Base-by-base conservation (phyloP, 2,888 invertebrate species). In the Tanypteryx hageni region DNA sequence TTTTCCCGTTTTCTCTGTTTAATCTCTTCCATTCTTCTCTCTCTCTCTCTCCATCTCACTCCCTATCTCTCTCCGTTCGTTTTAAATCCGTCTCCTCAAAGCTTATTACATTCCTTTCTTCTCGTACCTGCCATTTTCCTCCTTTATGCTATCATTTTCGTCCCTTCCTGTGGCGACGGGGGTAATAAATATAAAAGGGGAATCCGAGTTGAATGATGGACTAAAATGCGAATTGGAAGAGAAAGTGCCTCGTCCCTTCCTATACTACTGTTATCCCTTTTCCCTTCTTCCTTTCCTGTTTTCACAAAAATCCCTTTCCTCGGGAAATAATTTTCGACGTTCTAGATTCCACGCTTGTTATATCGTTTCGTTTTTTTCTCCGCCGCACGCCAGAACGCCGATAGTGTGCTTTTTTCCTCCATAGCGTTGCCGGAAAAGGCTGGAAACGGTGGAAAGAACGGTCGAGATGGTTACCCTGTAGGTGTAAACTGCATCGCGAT, bases 51-150 rank as follows among this genome's bases (percentile, higher is more conserved):
- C 22, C 22, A 22, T 76, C 22, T 10, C 27, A 8, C 27, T 22
- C 9, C 22, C 22, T 76, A 13, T 22, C 27, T 22, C 18, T 7
- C 22, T 76, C 27, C 44, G 44, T 44, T 44, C 44, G 44, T 44
- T 44, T 44, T 44, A 44, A 44, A 44, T 44, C 44, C 44, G 44
- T 14, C 76, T 13, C 18, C 27, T 76, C 68, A 68, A n/a, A 22
- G 68, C 68, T 76, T 76, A 76, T 76, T 76, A 27, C 22, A 76
- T 76, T 76, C 76, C 76, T 76, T 76, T 76, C 76, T 76, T 76
- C 27, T 5, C 22, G 27, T 18, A 18, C 68, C 64, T 64, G 76
- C 27, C 22, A 27, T 27, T 18, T 27, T 44, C 22, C 22, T 76
- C 27, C 76, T 27, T 27, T 27, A 76, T 76, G 22, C 76, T 18